Base-by-base conservation (phyloP, 1,140 invertebrate species). In the Aphaenogaster ashmeadi region DNA sequence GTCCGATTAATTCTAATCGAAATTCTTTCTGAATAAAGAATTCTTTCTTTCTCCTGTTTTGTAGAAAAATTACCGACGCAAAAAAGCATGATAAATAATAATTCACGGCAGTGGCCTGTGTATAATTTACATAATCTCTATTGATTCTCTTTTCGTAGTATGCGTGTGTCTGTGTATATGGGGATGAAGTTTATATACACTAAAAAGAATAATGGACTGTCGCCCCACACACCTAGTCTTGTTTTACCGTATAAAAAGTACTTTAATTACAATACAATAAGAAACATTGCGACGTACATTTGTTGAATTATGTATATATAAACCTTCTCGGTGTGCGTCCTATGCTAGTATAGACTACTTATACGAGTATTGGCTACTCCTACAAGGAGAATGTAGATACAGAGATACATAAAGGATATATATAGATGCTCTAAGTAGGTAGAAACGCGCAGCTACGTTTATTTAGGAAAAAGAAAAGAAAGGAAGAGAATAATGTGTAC, bases 391-490 rank as follows among this genome's bases (percentile, higher is more conserved):
- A 84, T 75, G 52, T 84, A 74, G 13, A 84, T 67, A 80, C 41
- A 84, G 67, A 83, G 69, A 84, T 41, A 75, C 54, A 50, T 84
- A 75, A 44, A 84, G 54, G n/a, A 72, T 27, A 83, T 81, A 81
- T 18, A 50, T 60, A 84, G 66, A 83, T 44, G 69, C 33, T 75
- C 41, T 75, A 84, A 84, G 33, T 88, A 78, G 69, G 78, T 90
- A 90, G 79, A 91, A 91, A 91, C 72, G 80, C 85, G 60, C 44
- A 85, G 88, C 60, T 90, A 83, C 69, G 87, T 88, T 87, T 87
- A 89, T 84, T 89, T 2, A 50, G 3, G 52, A 58, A 72, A 87
- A 88, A 66, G 5, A 67, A 86, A 66, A 85, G 80, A 78, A 66
- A 47, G 50, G 64, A 66, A 27, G 15, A 86, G 71, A 84, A 74